Evolutionary conservation across 2,797 vertebrate genomes (phyloP), one percentile per base, ranked within the genome.

Genomic region (Siniperca undulata): DNA sequence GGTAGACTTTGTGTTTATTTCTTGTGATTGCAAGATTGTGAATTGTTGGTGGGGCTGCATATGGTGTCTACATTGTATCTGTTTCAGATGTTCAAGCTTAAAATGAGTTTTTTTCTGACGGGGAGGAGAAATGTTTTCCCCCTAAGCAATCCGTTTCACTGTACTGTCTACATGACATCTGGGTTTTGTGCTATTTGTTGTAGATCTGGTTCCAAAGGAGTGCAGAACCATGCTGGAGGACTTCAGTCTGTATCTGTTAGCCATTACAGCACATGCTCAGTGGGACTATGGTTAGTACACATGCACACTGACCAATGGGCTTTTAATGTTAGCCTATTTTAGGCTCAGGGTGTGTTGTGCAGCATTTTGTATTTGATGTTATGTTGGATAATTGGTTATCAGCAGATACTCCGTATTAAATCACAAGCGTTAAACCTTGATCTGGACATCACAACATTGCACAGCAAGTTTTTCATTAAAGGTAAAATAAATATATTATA

Each of bases 211-310:
- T 77, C 87, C 94, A 77, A 79, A 70, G 20, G 95, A 96, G 90
- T 87, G 89, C 88, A 85, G 89, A 71, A 74, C 12, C 78, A 89
- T 92, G 86, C 89, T 95, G 86, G 94, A 93, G 64, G 83, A 92
- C 60, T 75, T 96, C 78, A 90, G 87, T 82, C 81, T 86, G 24
- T 8, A 74, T 74, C 77, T 94, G 50, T 85, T 92, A 59, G 90
- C 90, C 65, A 73, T 79, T 22, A 87, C 88, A 64, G 94, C 95
- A 82, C 95, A 95, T 80, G 88, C 89, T 90, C 92, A 92, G 68
- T 95, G 88, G 95, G 96, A 96, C 93, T 87, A 95, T 89, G 95
- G 97, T 96, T 77, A 90, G 92, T 86, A 40, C 0, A 53, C 46
- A 69, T 58, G 40, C 40, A 42, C 40, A 42, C 40, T 1, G 10